Evolutionary conservation across 2,113 vertebrate species (phyloP).

Genomic region (Cinclus mexicanus): DNA sequence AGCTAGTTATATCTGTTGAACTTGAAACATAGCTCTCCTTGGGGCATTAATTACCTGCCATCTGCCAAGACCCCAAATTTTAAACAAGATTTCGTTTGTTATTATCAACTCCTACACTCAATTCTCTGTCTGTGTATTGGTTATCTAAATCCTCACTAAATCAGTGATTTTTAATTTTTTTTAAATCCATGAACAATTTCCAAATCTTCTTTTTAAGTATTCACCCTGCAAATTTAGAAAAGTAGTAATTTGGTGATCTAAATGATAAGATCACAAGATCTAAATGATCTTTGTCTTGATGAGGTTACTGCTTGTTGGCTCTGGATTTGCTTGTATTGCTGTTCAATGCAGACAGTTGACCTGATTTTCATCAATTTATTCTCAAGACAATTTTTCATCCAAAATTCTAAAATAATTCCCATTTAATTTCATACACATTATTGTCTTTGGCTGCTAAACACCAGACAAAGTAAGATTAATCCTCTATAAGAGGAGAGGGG

Average conservation of each 20-base stretch:
- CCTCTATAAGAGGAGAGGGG: neutral
- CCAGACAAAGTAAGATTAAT: conserved; percentile 41
- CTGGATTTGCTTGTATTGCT: neutral
- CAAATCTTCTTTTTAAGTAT: neutral
- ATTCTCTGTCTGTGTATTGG: neutral
- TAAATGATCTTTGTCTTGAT: neutral
- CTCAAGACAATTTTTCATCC: neutral
- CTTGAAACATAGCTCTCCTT: neutral
- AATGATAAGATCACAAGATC: no score
- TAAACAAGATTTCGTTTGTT: neutral
- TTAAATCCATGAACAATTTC: neutral
- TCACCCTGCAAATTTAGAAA: neutral
- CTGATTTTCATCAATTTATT: conserved; percentile 14
- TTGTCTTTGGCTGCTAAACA: conserved; percentile 29
- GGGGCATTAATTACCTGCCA: neutral
- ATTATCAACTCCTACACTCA: neutral
- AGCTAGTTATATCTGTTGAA: neutral
- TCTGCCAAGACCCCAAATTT: neutral
- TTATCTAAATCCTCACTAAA: neutral
- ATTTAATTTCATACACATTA: conserved; percentile 36
- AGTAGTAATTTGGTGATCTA: neutral
- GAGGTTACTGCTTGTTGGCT: neutral
- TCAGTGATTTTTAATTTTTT: neutral
- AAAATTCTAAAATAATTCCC: conserved; percentile 17
- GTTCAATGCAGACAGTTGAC: neutral